phyloP scores from a whole-genome alignment of 2,113 vertebrate genomes.

The Geococcyx californianus region DNA sequence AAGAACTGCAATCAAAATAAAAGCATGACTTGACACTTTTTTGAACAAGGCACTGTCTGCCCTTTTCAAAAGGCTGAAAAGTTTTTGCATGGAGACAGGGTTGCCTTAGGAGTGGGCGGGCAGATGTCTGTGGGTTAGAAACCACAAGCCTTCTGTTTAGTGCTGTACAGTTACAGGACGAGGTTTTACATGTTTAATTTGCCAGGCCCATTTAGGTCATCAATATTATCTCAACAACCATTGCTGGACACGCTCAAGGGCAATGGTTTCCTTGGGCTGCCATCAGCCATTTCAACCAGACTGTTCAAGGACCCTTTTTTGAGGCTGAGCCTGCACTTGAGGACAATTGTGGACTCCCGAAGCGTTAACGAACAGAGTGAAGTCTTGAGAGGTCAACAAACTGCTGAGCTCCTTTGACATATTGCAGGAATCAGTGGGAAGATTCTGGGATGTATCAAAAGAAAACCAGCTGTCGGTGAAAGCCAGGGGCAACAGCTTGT shows the following conservation, averaged over 20 bases:
- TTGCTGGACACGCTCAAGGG: background rate
- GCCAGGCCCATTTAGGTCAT: background rate
- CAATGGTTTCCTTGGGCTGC: background rate
- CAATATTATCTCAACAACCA: background rate
- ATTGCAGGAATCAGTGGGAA: background rate
- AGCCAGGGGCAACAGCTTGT: background rate
- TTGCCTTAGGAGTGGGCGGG: background rate
- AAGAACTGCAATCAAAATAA: background rate
- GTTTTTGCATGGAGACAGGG: background rate
- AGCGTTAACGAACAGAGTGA: background rate
- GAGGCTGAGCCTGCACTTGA: background rate
- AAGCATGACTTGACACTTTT: background rate
- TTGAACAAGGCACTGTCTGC: background rate
- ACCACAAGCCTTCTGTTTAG: background rate
- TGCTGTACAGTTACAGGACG: background rate
- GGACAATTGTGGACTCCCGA: background rate
- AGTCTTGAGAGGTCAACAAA: constrained; percentile 24
- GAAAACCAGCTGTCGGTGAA: background rate
- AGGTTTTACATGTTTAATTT: background rate
- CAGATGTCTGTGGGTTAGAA: background rate
- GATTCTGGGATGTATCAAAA: constrained; percentile 33
- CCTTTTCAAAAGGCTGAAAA: background rate
- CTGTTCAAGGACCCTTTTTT: background rate
- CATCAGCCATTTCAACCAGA: background rate
- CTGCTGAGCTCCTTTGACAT: background rate